Evolutionary conservation across 2,888 invertebrate genomes (phyloP).

Genomic region (Tricholauxania praeusta): DNA sequence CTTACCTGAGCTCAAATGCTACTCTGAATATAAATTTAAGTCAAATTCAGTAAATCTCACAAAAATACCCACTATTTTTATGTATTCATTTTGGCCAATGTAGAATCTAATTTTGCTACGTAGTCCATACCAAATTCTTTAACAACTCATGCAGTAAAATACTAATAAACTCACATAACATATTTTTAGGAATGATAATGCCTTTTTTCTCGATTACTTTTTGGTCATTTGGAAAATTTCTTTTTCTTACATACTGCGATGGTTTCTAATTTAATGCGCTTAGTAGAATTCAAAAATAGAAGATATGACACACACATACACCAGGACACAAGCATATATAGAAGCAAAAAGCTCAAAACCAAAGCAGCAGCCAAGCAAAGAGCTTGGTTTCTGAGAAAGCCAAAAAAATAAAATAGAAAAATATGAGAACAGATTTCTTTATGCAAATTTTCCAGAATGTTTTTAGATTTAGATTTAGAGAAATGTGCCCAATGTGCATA

Average conservation of each 20-base stretch:
- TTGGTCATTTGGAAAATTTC: not conserved
- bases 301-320: not conserved
- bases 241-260: not conserved
- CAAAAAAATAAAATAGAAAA: not conserved
- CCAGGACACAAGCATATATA: not conserved
- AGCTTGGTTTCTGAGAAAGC: slow-evolving; percentile 4
- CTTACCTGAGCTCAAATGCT: no score
- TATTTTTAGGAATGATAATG: not conserved
- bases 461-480: slow-evolving; percentile 20
- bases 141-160: no score
- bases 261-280: slow-evolving; percentile 4
- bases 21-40: no score
- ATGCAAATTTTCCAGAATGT: not conserved
- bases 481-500: slow-evolving; percentile 1
- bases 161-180: no score
- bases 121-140: no score
- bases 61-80: no score
- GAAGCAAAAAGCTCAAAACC: not conserved
- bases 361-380: not conserved
- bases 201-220: not conserved
- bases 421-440: not conserved
- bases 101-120: no score
- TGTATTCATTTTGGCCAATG: no score
- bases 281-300: not conserved
- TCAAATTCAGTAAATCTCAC: no score